Conservation (phyloP, 2,888 invertebrate genomes). For the Eretmocerus hayati region DNA sequence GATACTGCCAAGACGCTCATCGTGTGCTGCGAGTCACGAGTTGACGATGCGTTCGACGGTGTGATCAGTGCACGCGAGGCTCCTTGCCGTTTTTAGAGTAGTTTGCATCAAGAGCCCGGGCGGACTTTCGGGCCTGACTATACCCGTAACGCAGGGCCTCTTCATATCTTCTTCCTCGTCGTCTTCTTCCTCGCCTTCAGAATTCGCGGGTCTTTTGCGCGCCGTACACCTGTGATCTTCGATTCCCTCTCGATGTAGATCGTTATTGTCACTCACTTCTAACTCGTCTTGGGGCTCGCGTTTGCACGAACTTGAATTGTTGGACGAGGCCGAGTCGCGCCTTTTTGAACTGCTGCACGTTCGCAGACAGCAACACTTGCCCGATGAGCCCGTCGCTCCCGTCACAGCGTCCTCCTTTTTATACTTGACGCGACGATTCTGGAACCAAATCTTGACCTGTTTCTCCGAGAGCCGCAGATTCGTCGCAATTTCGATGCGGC, state of each 20-base stretch:
- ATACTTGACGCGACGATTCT: constrained; percentile 86
- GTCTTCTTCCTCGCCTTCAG: background rate
- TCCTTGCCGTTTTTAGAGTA: too few relatives aligned
- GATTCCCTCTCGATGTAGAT: constrained; percentile 16
- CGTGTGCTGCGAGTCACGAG: constrained; percentile 30
- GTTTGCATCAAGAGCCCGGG: too few relatives aligned
- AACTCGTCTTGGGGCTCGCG: too few relatives aligned
- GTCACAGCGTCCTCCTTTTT: constrained; percentile 69
- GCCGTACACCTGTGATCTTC: constrained; percentile 2
- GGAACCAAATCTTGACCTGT: constrained; percentile 94
- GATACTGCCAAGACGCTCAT: too few relatives aligned
- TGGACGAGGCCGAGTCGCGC: too few relatives aligned
- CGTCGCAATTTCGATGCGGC: constrained; percentile 90
- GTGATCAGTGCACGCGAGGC: constrained; percentile 39
- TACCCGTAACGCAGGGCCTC: constrained; percentile 17
- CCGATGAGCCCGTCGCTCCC: constrained; percentile 11
- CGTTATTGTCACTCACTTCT: constrained; percentile 22
- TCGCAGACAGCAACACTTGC: constrained; percentile 51
- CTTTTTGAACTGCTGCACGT: constrained; percentile 49
- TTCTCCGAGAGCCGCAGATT: constrained; percentile 83
- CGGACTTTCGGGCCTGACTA: too few relatives aligned
- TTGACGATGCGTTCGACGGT: constrained; percentile 44
- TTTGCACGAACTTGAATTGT: too few relatives aligned
- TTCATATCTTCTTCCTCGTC: background rate
- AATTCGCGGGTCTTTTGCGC: background rate